These are phyloP conservation scores for Boulengeromyrus knoepffleri DNA, from an alignment of 2,113 vertebrate genomes.

Conservation along the genomic window DNA sequence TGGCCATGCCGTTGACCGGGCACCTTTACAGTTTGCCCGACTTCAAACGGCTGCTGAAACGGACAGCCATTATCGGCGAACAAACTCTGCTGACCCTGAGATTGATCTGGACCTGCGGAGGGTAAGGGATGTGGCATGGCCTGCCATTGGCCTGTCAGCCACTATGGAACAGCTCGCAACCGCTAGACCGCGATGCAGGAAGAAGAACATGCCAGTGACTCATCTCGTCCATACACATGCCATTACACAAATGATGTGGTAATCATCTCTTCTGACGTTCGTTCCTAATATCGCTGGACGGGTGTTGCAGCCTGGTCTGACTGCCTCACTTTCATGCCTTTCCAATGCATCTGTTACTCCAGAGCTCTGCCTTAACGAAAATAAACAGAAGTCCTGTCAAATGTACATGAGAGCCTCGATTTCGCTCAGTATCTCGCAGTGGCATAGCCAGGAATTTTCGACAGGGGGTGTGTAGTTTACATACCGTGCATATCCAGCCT, in stretches of 20 bases:
- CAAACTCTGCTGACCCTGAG: neutral
- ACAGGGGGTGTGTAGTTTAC: neutral
- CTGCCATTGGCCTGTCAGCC: neutral
- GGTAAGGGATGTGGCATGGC: neutral
- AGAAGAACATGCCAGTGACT: constrained; percentile 24
- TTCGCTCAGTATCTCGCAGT: neutral
- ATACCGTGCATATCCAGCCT: too few relatives aligned
- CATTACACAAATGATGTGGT: constrained; percentile 71
- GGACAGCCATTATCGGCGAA: neutral
- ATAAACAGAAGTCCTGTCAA: constrained; percentile 10
- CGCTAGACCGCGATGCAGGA: neutral
- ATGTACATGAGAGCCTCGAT: neutral
- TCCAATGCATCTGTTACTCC: constrained; percentile 53
- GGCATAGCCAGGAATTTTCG: neutral
- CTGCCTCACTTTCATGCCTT: constrained; percentile 56
- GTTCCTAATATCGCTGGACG: constrained; percentile 59
- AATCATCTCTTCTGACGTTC: constrained; percentile 65
- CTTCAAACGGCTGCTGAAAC: neutral
- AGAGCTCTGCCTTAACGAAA: constrained; percentile 38
- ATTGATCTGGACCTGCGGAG: neutral
- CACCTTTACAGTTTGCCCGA: neutral
- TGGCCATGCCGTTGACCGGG: neutral
- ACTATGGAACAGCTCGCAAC: neutral
- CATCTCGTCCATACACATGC: constrained; percentile 47
- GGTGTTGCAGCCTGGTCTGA: constrained; percentile 64